phyloP scores from a whole-genome alignment of 2,888 invertebrate species.

The Parascotia fuliginaria region DNA sequence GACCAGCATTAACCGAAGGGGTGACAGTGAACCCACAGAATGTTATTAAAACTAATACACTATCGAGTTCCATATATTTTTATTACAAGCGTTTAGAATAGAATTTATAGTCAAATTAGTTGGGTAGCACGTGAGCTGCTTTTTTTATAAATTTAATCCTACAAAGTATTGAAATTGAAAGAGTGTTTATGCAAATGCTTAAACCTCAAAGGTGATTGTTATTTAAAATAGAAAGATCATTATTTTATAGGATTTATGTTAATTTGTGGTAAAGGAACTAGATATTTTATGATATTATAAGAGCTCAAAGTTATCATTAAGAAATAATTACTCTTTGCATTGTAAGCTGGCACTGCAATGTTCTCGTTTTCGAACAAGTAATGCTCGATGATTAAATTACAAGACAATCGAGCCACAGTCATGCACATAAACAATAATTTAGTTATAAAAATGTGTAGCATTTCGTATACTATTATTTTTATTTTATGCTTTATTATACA shows the following conservation, averaged over 20 bases:
- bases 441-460: too few relatives aligned
- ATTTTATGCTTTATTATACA: too few relatives aligned
- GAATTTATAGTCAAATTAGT: conserved; percentile 22
- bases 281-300: too few relatives aligned
- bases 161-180: neutral
- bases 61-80: conserved; percentile 1
- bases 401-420: too few relatives aligned
- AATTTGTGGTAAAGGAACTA: too few relatives aligned
- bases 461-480: too few relatives aligned
- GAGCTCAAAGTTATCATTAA: too few relatives aligned
- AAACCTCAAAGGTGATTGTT: neutral
- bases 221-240: neutral
- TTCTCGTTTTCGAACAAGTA: too few relatives aligned
- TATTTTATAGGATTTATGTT: neutral
- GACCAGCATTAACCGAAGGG: conserved; percentile 65
- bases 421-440: too few relatives aligned
- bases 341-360: too few relatives aligned
- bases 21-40: conserved; percentile 61
- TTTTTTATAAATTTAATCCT: conserved; percentile 3
- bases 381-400: too few relatives aligned
- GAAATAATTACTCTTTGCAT: too few relatives aligned
- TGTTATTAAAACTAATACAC: conserved; percentile 53
- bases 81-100: conserved; percentile 10
- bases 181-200: neutral
- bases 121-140: conserved; percentile 18